Evolutionary conservation across 2,797 vertebrate species (phyloP).

Genomic region (Trachurus trachurus): DNA sequence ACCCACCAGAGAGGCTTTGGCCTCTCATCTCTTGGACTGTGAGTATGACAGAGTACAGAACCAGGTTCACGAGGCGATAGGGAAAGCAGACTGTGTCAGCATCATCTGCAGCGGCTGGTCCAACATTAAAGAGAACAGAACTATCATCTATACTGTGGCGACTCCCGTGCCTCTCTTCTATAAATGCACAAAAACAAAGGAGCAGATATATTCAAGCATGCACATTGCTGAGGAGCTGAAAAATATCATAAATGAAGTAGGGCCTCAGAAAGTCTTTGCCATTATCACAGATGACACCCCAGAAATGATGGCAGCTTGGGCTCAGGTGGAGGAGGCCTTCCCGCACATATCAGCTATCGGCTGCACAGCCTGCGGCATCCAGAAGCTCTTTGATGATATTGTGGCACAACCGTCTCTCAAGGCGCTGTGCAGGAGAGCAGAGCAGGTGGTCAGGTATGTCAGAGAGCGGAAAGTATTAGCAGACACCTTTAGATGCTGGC

Average conservation of each 20-base stretch:
- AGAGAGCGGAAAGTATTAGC: conserved; percentile 30
- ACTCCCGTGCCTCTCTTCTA: conserved; percentile 60
- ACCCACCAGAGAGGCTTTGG: conserved; percentile 59
- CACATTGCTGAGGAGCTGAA: conserved; percentile 55
- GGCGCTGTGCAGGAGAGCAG: conserved; percentile 56
- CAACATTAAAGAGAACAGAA: conserved; percentile 21
- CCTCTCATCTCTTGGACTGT: conserved; percentile 63
- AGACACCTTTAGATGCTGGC: conserved; percentile 45
- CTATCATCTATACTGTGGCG: conserved; percentile 48
- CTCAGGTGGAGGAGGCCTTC: conserved; percentile 65
- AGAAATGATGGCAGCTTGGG: conserved; percentile 55
- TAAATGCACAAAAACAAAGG: conserved; percentile 50
- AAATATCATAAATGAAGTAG: conserved; percentile 60
- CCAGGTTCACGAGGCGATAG: conserved; percentile 58
- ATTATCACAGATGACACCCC: conserved; percentile 60
- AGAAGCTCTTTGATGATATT: conserved; percentile 48
- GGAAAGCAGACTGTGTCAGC: conserved; percentile 57
- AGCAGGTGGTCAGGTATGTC: conserved; percentile 53
- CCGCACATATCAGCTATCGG: conserved; percentile 56
- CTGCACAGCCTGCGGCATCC: conserved; percentile 42
- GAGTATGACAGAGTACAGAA: conserved; percentile 61
- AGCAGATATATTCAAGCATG: conserved; percentile 8
- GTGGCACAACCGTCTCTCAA: conserved; percentile 47
- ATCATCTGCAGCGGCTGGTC: conserved; percentile 54
- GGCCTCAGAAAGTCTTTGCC: conserved; percentile 60